A percentile compares a stretch with the other conserved stretches of the same genome.
Conservation (phyloP, 2,888 invertebrate genomes). For the Spatulosminthurus flaviceps region DNA sequence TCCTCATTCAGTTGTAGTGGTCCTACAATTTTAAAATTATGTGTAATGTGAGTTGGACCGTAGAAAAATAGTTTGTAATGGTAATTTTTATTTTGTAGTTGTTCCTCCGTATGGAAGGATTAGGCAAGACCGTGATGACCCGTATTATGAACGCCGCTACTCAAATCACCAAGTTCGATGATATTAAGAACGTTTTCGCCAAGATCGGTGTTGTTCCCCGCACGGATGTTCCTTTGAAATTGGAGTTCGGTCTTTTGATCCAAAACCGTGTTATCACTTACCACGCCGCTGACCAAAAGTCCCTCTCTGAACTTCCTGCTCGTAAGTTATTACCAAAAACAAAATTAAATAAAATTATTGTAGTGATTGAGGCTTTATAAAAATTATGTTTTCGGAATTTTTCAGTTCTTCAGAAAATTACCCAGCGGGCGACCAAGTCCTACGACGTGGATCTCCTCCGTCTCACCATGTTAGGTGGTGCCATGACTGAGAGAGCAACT, state of each 20-base stretch:
- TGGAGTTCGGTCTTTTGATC: constrained; percentile 60
- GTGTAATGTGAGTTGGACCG: no score
- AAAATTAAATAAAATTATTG: no score
- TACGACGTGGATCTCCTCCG: constrained; percentile 61
- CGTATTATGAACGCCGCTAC: constrained; percentile 60
- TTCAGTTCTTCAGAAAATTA: constrained; percentile 35
- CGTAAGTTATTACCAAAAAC: constrained; percentile 40
- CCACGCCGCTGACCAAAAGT: constrained; percentile 60
- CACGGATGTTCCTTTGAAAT: constrained; percentile 57
- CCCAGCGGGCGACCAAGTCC: constrained; percentile 51
- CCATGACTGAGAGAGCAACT: constrained; percentile 58
- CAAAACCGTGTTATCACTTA: constrained; percentile 61
- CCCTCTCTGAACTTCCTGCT: constrained; percentile 58
- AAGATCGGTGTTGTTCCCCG: constrained; percentile 62
- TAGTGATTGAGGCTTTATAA: neutral
- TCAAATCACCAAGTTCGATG: constrained; percentile 60
- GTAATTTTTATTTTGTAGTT: constrained; percentile 29
- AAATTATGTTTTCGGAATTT: no score
- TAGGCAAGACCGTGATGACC: constrained; percentile 59
- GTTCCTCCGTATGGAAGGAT: constrained; percentile 62
- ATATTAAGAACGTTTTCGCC: constrained; percentile 56
- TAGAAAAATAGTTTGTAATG: neutral
- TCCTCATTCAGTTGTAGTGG: no score
- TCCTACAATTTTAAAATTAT: no score
- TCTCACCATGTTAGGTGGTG: constrained; percentile 60